Evolutionary conservation across 2,888 invertebrate species (phyloP).

Genomic region (Nephrocerus scutellatus): DNA sequence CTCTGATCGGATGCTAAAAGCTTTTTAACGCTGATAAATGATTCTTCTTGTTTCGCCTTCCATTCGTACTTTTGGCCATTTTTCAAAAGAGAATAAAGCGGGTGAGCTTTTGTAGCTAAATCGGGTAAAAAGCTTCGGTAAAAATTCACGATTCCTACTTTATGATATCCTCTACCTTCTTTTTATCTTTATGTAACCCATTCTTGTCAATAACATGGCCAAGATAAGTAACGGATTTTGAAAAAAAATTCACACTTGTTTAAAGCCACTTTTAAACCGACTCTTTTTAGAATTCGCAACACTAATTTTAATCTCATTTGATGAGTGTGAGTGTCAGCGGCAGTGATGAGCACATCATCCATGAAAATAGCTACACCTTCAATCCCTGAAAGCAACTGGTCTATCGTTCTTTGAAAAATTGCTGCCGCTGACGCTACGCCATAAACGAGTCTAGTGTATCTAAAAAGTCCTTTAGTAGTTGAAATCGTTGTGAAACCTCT

Average conservation of each 20-base stretch:
- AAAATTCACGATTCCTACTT: no score
- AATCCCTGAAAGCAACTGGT: conserved; percentile 27
- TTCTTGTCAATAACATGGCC: conserved; percentile 18
- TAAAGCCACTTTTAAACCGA: conserved; percentile 24
- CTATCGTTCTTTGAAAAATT: conserved; percentile 33
- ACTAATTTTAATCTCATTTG: conserved; percentile 22
- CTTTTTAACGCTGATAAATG: no score
- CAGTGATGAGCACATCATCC: conserved; percentile 31
- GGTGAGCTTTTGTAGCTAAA: no score
- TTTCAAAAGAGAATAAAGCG: no score
- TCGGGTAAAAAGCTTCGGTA: no score
- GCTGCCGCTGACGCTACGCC: conserved; percentile 35
- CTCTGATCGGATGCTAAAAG: no score
- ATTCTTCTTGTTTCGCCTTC: no score
- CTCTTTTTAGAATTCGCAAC: conserved; percentile 16
- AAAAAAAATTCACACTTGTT: conserved; percentile 2
- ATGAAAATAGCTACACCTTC: conserved; percentile 7
- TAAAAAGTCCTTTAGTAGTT: conserved; percentile 21
- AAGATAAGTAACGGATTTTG: conserved; percentile 24
- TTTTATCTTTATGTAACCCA: no score
- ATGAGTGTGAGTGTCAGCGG: conserved; percentile 7
- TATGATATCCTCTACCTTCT: no score
- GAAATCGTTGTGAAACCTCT: conserved; percentile 26
- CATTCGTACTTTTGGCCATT: no score
- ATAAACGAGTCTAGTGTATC: conserved; percentile 25